Evolutionary conservation across 2,888 invertebrate genomes (phyloP).

Genomic region (Zygogramma bicolorata): DNA sequence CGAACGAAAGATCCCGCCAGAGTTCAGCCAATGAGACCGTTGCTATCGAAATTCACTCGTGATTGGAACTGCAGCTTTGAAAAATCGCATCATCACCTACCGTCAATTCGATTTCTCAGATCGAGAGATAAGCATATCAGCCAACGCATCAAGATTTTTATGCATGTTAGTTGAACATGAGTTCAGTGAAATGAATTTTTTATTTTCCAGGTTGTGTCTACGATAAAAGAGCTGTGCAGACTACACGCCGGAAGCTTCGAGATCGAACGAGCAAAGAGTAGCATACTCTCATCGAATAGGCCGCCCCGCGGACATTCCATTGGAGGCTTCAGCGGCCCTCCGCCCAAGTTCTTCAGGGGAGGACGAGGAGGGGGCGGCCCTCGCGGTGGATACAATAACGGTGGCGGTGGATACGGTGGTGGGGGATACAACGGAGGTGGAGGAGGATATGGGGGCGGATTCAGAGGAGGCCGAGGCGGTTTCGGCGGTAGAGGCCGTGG

Average conservation of each 20-base stretch:
- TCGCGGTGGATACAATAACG: conserved; percentile 35
- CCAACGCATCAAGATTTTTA: no score
- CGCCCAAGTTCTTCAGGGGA: conserved; percentile 65
- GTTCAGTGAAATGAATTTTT: conserved; percentile 4
- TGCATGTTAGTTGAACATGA: no score
- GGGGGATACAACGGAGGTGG: conserved; percentile 35
- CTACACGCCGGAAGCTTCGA: conserved; percentile 82
- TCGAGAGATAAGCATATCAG: no score
- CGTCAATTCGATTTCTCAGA: no score
- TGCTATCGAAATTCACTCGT: no score
- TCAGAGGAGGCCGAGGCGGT: conserved; percentile 41
- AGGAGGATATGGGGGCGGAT: conserved; percentile 33
- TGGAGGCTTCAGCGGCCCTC: conserved; percentile 60
- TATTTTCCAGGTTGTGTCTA: conserved; percentile 72
- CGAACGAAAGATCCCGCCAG: no score
- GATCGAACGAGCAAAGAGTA: conserved; percentile 71
- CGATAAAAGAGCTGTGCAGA: conserved; percentile 81
- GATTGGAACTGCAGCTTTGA: no score
- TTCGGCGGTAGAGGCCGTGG: conserved; percentile 28
- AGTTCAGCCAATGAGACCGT: no score
- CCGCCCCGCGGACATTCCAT: conserved; percentile 67
- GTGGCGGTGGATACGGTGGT: conserved; percentile 42
- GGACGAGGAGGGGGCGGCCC: conserved; percentile 39
- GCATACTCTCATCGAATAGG: conserved; percentile 69
- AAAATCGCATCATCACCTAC: no score